These are phyloP conservation scores for Littorina saxatilis DNA, from an alignment of 1,140 invertebrate genomes.

Conservation along the genomic window DNA sequence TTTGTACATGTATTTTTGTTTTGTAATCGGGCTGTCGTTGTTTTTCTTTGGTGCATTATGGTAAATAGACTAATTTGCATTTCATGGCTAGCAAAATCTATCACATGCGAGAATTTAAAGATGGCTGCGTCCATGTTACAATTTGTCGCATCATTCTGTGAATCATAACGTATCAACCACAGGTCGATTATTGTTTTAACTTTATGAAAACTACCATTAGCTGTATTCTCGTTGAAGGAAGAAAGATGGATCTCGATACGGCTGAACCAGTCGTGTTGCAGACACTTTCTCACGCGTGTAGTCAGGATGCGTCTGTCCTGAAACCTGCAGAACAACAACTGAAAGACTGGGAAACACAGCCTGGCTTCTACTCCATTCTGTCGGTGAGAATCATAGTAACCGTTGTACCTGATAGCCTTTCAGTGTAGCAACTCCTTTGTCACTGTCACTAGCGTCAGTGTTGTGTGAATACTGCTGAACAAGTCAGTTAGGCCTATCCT, in stretches of 20 bases:
- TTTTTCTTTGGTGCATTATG: no score
- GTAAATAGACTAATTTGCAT: constrained; percentile 18
- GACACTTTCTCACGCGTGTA: constrained; percentile 88
- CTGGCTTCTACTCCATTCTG: constrained; percentile 91
- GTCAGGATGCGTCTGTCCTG: constrained; percentile 88
- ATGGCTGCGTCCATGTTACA: background rate
- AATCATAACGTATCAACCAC: no score
- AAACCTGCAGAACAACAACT: constrained; percentile 92
- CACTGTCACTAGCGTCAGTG: no score
- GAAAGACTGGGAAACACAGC: constrained; percentile 89
- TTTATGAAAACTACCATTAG: no score
- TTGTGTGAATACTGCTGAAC: no score
- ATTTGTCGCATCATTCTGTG: no score
- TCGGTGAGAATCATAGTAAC: constrained; percentile 83
- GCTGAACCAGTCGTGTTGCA: constrained; percentile 76
- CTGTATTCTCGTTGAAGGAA: background rate
- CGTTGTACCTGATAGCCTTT: no score
- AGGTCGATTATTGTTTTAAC: no score
- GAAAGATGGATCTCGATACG: constrained; percentile 54
- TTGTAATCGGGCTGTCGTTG: no score
- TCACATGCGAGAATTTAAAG: background rate
- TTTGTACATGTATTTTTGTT: no score
- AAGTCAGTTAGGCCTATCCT: no score
- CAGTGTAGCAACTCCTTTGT: no score
- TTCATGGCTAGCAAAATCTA: background rate